Conservation (phyloP, 2,888 invertebrate genomes). For the Troides helena region DNA sequence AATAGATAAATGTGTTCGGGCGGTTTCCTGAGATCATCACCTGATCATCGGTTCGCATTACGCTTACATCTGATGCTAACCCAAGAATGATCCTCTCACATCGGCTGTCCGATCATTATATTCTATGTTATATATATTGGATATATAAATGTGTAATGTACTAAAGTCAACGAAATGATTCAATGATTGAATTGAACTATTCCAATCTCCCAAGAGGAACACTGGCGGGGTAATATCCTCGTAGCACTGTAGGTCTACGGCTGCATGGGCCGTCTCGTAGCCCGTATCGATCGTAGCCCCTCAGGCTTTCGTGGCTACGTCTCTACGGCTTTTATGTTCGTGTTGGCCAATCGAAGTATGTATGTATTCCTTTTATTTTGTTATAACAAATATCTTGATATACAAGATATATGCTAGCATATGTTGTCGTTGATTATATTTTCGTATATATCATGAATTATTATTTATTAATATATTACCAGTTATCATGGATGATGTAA, state of each 20-base stretch:
- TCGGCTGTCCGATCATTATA: no score
- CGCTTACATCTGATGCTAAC: no score
- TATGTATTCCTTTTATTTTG: conserved; percentile 8
- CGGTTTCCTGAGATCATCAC: no score
- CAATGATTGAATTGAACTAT: conserved; percentile 20
- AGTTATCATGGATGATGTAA: no score
- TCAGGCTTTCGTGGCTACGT: conserved; percentile 34
- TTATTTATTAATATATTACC: no score
- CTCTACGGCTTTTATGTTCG: conserved; percentile 36
- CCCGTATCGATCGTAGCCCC: conserved; percentile 43
- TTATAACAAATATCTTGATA: not conserved
- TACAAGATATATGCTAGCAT: no score
- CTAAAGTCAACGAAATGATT: conserved; percentile 5
- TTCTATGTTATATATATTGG: not conserved
- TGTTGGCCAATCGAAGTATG: conserved; percentile 20
- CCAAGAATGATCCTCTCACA: no score
- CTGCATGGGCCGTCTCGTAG: conserved; percentile 32
- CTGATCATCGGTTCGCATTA: no score
- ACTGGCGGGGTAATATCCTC: conserved; percentile 16
- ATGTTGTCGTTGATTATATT: no score
- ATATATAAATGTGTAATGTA: not conserved
- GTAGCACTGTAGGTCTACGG: conserved; percentile 35
- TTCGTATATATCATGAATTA: no score
- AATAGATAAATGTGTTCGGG: no score
- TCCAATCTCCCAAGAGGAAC: conserved; percentile 18